Evolutionary conservation across 2,888 invertebrate genomes (phyloP), one percentile per base, ranked within the genome.

Genomic region (Drosophila anomelani): DNA sequence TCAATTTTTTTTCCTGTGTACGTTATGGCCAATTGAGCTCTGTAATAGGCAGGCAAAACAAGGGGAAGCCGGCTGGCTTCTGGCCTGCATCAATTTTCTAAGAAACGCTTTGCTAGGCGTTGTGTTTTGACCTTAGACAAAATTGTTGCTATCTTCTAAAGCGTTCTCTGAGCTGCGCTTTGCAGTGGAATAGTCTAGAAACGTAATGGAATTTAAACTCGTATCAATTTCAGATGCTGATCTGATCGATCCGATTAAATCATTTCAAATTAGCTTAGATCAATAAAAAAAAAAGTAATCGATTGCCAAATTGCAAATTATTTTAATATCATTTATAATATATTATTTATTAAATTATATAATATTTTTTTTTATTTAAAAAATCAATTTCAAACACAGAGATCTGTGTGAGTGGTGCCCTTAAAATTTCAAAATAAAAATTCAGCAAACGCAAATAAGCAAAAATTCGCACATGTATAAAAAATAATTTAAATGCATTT

Each of bases 81-180:
- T 60, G 66, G 44, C 36, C 58, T 49, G 70, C 64, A 66, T 55
- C 49, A 78, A 74, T 72, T 73, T 80, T 75, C 81, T 44, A 74
- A 78, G 83, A 80, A 83, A 67, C 58, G 59, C 57, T 60, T 17
- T 47, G 41, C 15, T 17, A 29, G 49, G 49, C 26, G 10, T 74
- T 53, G 67, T 64, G 68, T 77, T 75, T 79, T 47, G 63, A 76
- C 71, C 66, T 64, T 79, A 77, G 71, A 57, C 55, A 75, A 75
- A 74, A 74, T 64, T 81, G 62, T 57, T 29, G 49, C 34, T 58
- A n/a, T 23, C 36, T 51, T n/a, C 12, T 9, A 15, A 29, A 15
- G 38, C 32, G 17, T 38, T 67, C 55, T 54, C 20, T 10, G 47
- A n/a, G 59, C 38, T 41, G 32, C 38, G 34, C 13, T 49, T 44